Percentiles rank a stretch among this genome's conserved stretches.
Evolutionary conservation across 2,113 vertebrate genomes (phyloP).

Genomic region (Amazona vittata): DNA sequence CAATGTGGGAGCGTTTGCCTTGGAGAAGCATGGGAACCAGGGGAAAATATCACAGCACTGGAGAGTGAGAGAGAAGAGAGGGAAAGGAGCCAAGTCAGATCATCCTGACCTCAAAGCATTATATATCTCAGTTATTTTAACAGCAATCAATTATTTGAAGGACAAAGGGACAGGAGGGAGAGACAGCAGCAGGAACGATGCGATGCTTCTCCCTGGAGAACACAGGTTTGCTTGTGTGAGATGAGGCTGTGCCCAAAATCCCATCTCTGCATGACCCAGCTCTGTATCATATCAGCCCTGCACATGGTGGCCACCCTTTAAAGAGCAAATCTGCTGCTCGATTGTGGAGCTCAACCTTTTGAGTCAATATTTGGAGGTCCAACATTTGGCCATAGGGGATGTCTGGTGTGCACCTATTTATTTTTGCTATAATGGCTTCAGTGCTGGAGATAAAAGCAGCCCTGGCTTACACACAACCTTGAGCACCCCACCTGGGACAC

Average conservation of each 20-base stretch:
- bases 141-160: constrained; percentile 82
- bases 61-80: constrained; percentile 1
- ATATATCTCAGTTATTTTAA: constrained; percentile 75
- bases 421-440: neutral
- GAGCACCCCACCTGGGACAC: neutral
- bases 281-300: neutral
- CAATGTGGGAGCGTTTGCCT: neutral
- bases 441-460: neutral
- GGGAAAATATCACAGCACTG: neutral
- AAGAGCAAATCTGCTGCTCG: neutral
- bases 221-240: neutral
- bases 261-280: neutral
- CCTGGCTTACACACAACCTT: neutral
- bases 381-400: neutral
- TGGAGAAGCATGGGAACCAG: neutral
- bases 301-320: neutral
- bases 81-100: constrained; percentile 48
- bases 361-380: neutral
- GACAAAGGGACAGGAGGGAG: constrained; percentile 57
- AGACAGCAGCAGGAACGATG: neutral
- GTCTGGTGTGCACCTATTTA: neutral
- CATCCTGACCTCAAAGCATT: constrained; percentile 74
- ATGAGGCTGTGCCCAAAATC: neutral
- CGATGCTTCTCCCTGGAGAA: neutral
- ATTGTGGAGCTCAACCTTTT: neutral